Conservation (phyloP, 1,140 invertebrate species). For the Musca domestica region DNA sequence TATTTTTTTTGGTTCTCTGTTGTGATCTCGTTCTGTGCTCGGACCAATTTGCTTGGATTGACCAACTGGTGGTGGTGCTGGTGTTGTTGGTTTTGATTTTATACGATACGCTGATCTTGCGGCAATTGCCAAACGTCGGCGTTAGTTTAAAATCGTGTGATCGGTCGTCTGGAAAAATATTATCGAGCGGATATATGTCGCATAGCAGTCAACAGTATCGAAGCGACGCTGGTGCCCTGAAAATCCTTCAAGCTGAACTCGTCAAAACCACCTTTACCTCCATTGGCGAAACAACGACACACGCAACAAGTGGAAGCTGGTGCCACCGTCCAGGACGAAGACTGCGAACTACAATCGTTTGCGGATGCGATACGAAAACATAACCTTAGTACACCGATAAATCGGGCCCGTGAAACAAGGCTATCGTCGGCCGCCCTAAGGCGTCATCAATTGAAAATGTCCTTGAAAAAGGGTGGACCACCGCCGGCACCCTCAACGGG, state of each 20-base stretch:
- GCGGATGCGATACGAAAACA: slow-evolving; percentile 26
- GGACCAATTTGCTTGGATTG: no score
- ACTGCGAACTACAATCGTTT: slow-evolving; percentile 26
- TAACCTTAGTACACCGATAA: slow-evolving; percentile 9
- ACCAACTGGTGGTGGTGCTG: background rate
- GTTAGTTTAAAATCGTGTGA: no score
- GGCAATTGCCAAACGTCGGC: background rate
- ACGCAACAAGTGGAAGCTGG: background rate
- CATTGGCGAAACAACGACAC: background rate
- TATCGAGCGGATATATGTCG: slow-evolving; percentile 23
- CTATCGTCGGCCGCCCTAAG: slow-evolving; percentile 37
- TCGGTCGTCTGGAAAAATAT: background rate
- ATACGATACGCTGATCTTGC: background rate
- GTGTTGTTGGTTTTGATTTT: background rate
- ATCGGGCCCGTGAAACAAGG: slow-evolving; percentile 31
- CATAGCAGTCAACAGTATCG: slow-evolving; percentile 9
- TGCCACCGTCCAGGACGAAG: background rate
- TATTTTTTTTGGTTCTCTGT: no score
- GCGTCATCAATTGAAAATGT: slow-evolving; percentile 48
- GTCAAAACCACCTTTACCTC: slow-evolving; percentile 25
- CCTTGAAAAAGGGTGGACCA: slow-evolving; percentile 43
- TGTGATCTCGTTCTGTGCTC: no score
- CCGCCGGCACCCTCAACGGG: slow-evolving; percentile 42
- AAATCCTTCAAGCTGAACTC: slow-evolving; percentile 29
- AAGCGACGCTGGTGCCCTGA: background rate